A percentile compares a stretch with the other conserved stretches of the same genome.
Evolutionary conservation across 2,797 vertebrate genomes (phyloP).

Genomic region (Ptychobarbus kaznakovi): DNA sequence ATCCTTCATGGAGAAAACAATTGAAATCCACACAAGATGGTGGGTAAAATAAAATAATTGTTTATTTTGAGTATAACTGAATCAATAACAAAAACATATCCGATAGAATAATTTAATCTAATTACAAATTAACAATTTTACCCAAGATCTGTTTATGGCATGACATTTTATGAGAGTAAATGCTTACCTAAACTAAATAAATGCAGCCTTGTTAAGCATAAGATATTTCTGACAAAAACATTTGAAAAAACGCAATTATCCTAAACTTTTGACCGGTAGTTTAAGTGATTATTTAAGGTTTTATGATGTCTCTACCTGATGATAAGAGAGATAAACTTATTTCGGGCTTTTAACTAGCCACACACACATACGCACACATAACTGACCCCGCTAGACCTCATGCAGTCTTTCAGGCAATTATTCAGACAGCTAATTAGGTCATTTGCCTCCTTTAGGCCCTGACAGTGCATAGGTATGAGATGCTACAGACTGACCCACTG

Average conservation of each 20-base stretch:
- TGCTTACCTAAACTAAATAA: background rate
- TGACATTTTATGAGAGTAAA: background rate
- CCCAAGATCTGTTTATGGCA: background rate
- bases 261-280: background rate
- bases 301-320: background rate
- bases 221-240: too few species aligned
- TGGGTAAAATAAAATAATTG: background rate
- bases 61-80: background rate
- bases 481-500: conserved; percentile 71
- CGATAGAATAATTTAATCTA: background rate
- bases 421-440: conserved; percentile 78
- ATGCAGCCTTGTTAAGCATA: too few species aligned
- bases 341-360: conserved; percentile 34
- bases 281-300: background rate
- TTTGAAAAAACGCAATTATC: background rate
- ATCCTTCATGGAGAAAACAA: background rate
- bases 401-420: conserved; percentile 65
- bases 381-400: conserved; percentile 30
- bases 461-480: conserved; percentile 67
- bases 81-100: background rate
- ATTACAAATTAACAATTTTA: background rate
- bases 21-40: background rate
- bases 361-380: conserved; percentile 11
- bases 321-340: conserved; percentile 21
- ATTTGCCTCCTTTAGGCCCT: conserved; percentile 67